Conservation (phyloP, 2,797 vertebrate genomes). For the Microtus agrestis region DNA sequence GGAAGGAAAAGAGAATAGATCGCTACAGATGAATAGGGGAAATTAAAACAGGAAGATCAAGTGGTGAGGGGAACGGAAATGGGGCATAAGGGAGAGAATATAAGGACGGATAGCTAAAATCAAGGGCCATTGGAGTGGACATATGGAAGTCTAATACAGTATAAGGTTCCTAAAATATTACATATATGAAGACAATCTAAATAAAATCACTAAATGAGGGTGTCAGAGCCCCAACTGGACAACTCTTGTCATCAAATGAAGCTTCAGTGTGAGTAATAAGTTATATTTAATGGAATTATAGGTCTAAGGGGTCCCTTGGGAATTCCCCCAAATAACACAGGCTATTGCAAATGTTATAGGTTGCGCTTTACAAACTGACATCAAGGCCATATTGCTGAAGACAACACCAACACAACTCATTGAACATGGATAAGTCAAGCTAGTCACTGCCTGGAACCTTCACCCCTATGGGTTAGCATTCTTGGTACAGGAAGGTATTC, state of each 20-base stretch:
- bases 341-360: background rate
- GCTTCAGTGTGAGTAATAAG: background rate
- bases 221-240: background rate
- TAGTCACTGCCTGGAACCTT: background rate
- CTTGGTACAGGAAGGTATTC: background rate
- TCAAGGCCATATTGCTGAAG: background rate
- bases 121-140: background rate
- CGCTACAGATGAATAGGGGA: background rate
- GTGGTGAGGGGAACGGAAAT: background rate
- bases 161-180: background rate
- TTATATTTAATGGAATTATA: background rate
- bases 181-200: background rate
- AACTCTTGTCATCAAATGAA: background rate
- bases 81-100: background rate
- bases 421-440: background rate
- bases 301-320: background rate
- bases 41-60: background rate
- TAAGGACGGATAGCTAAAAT: background rate
- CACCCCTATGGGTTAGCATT: background rate
- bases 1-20: background rate
- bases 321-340: background rate
- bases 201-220: background rate
- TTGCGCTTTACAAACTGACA: background rate
- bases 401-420: background rate
- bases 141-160: background rate